Base-by-base conservation (phyloP, 2,888 invertebrate genomes). In the Lypha dubia region DNA sequence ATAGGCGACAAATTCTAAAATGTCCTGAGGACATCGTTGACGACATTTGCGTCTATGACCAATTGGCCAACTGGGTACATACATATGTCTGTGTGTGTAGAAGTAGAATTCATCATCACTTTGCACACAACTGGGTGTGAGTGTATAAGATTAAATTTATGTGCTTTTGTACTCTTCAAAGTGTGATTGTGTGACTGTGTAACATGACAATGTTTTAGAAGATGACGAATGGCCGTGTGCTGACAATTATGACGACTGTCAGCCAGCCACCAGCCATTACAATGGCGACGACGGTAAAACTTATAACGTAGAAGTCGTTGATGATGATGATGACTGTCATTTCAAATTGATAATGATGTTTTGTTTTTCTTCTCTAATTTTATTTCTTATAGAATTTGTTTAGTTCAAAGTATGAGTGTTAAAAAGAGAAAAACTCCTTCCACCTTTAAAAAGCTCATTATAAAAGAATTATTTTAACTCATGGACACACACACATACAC, bases 241-340 rank as follows among this genome's bases (percentile, higher is more conserved):
- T 84, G 84, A 84, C 81, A 84, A 84, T 84, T 81, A 81, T 84
- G 79, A 79, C 71, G 82, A 82, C 79, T 79, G 68, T 56, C 84
- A 60, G 73, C 49, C 84, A 60, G 73, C 49, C 79, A 73, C 63
- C 63, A 35, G 35, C 22, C 65, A 65, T 46, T 58, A 83, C 24
- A 68, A 68, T 17, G 17, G 46, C 46, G 7, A 17, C 8, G 46
- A 46, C 17, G 38, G 17, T 67, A 8, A 56, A 71, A 63, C 62
- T 68, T 44, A 24, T 56, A 62, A 41, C 24, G 17, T 67, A 11
- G 15, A 44, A 41, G 44, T 17, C 63, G 71, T 13, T n/a, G n/a
- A n/a, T 22, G 51, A 51, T 56, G 53, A 56, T 68, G 38, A 73
- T 68, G 60, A 67, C 49, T 70, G 9, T 22, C 56, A 65, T 13